phyloP scores from a whole-genome alignment of 2,113 vertebrate genomes.

The Plotosus lineatus region DNA sequence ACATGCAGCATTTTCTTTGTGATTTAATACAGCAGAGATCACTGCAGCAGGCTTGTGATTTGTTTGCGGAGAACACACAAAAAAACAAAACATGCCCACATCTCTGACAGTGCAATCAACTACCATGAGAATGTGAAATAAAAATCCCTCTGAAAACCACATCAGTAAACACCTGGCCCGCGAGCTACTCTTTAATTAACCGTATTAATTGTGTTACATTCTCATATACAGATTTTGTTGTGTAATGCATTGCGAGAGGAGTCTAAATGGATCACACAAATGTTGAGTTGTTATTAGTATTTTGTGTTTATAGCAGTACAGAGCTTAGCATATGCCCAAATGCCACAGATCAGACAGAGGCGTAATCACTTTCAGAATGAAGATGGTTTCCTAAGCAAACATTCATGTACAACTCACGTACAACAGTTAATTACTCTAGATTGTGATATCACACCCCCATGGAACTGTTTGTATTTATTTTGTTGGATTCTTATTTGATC shows the following conservation, averaged over 20 bases:
- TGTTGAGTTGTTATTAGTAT: background rate
- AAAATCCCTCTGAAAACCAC: background rate
- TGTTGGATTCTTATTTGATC: background rate
- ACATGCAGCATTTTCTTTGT: background rate
- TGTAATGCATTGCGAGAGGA: background rate
- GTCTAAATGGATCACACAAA: background rate
- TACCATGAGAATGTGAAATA: background rate
- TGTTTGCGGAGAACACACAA: background rate
- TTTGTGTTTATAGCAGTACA: background rate
- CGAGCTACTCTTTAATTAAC: background rate
- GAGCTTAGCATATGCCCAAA: background rate
- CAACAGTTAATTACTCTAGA: conserved; percentile 6
- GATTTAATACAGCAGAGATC: conserved; percentile 2
- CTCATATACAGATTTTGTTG: background rate
- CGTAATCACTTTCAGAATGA: background rate
- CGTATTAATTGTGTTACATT: background rate
- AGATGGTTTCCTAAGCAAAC: background rate
- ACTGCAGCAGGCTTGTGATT: background rate
- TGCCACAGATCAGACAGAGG: background rate
- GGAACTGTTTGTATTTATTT: background rate
- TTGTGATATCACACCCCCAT: conserved; percentile 10
- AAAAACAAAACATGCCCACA: background rate
- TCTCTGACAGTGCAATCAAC: background rate
- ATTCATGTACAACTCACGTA: background rate
- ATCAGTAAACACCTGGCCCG: background rate